phyloP scores from a whole-genome alignment of 2,797 vertebrate species.

The Dermochelys coriacea region DNA sequence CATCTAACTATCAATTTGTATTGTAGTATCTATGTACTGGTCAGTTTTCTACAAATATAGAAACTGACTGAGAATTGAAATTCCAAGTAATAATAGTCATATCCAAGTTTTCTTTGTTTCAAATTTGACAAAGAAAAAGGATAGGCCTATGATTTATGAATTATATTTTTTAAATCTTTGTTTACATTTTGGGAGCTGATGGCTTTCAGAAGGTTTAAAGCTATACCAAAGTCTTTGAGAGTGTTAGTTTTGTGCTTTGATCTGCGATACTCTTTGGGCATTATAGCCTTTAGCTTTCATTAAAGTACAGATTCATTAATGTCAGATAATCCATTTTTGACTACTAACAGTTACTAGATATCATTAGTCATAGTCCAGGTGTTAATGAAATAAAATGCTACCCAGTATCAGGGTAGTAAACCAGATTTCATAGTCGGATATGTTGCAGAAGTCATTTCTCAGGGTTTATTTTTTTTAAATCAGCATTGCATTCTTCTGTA shows the following conservation, averaged over 20 bases:
- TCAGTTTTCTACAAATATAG: not conserved
- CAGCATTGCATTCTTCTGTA: not conserved
- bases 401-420: conserved; percentile 10
- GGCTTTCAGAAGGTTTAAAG: not conserved
- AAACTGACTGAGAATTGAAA: not conserved
- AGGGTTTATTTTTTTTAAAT: not conserved
- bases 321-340: not conserved
- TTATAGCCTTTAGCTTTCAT: conserved; percentile 21
- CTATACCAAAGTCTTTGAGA: not conserved
- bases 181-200: not conserved
- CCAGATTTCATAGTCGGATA: not conserved
- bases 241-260: not conserved
- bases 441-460: conserved; percentile 20
- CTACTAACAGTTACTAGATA: not conserved
- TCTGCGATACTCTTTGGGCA: not conserved
- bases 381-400: not conserved
- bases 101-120: not conserved
- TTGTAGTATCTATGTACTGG: not conserved
- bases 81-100: not conserved
- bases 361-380: not conserved
- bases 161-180: not conserved
- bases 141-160: not conserved
- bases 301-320: not conserved
- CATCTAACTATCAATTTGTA: not conserved
- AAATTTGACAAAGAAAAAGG: not conserved